A percentile compares a stretch with the other conserved stretches of the same genome.
These are phyloP conservation scores for Hesperia comma DNA, from an alignment of 2,888 invertebrate species.

Conservation along the genomic window DNA sequence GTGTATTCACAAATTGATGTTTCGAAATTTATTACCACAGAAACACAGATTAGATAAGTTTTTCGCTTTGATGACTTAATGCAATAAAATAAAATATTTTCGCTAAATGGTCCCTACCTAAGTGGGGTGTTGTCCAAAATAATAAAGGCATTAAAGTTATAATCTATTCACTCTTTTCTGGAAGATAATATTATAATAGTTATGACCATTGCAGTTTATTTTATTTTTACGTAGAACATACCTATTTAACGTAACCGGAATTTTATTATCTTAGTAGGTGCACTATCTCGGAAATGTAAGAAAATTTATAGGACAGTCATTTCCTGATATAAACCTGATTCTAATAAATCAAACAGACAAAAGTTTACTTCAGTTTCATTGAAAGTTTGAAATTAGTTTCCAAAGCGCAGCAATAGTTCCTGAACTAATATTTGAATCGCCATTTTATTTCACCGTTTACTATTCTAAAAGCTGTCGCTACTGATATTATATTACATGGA, in stretches of 20 bases:
- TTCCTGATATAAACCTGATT: constrained; percentile 1
- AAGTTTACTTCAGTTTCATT: constrained; percentile 7
- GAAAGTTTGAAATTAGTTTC: constrained; percentile 26
- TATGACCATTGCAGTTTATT: neutral
- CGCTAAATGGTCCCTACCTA: too few relatives aligned
- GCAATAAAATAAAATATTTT: too few relatives aligned
- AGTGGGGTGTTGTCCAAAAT: too few relatives aligned
- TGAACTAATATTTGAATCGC: too few relatives aligned
- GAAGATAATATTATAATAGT: too few relatives aligned
- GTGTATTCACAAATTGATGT: constrained; percentile 52
- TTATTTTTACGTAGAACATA: neutral
- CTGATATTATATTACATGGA: too few relatives aligned
- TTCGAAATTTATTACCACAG: constrained; percentile 48
- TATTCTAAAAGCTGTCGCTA: too few relatives aligned
- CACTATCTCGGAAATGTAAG: too few relatives aligned
- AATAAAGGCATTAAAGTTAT: too few relatives aligned
- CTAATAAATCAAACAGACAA: constrained; percentile 23
- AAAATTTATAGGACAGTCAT: neutral
- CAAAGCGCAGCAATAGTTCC: constrained; percentile 17
- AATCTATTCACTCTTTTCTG: too few relatives aligned
- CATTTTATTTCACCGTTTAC: too few relatives aligned
- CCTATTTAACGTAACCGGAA: neutral
- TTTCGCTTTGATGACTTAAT: too few relatives aligned
- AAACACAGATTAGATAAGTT: constrained; percentile 22
- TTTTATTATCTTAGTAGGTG: neutral